phyloP scores from a whole-genome alignment of 2,797 vertebrate species.

The Glyptemys insculpta region DNA sequence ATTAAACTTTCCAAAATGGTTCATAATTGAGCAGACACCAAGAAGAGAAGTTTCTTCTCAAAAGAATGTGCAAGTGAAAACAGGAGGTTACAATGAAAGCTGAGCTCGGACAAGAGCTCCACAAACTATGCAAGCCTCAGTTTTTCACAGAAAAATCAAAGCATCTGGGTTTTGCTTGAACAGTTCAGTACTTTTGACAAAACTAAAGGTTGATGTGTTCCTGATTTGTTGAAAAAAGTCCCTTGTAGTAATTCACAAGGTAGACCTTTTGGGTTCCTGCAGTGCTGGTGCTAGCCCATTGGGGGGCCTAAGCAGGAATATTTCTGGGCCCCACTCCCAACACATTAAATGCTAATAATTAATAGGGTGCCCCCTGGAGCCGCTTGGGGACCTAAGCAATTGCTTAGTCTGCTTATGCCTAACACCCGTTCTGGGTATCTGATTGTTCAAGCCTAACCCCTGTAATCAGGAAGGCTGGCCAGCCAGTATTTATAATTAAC shows the following conservation, averaged over 20 bases:
- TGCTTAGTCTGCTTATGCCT: too few relatives aligned
- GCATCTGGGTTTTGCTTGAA: constrained; percentile 19
- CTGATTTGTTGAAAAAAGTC: not conserved
- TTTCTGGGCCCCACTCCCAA: too few relatives aligned
- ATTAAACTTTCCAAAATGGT: constrained; percentile 37
- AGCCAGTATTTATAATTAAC: not conserved
- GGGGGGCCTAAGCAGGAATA: too few relatives aligned
- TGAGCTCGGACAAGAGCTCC: not conserved
- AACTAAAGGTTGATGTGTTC: not conserved
- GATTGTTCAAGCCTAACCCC: not conserved
- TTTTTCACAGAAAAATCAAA: constrained; percentile 39
- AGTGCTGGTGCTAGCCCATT: too few relatives aligned
- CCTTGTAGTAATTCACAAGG: not conserved
- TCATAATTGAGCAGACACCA: constrained; percentile 35
- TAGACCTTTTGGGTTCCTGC: not conserved
- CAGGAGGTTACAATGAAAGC: constrained; percentile 27
- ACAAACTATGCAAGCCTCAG: not conserved
- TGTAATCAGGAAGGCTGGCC: not conserved
- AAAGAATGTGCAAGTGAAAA: constrained; percentile 20
- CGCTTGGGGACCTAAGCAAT: too few relatives aligned
- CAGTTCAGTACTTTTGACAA: constrained; percentile 5
- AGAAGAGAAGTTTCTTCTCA: not conserved
- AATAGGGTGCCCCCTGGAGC: too few relatives aligned
- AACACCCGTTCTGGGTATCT: too few relatives aligned
- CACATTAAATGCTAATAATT: too few relatives aligned